A percentile compares a stretch with the other conserved stretches of the same genome.
phyloP scores from a whole-genome alignment of 2,113 vertebrate genomes.

The Neotragus pygmaeus region DNA sequence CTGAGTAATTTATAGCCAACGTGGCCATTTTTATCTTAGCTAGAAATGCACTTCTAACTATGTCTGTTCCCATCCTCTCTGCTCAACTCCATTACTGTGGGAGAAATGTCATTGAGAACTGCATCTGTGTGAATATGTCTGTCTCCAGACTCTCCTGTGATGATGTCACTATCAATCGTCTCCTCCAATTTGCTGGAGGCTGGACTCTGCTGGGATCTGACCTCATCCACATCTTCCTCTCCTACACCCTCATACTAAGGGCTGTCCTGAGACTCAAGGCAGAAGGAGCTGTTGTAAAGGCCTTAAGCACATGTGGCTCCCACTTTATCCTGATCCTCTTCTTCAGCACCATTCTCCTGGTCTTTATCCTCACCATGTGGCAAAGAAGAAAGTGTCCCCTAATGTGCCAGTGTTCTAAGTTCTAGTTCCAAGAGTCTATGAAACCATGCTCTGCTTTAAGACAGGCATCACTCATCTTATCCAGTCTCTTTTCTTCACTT shows the following conservation, averaged over 20 bases:
- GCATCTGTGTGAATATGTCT: not conserved
- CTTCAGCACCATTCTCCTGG: conserved; percentile 56
- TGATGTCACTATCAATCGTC: not conserved
- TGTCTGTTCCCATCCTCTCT: not conserved
- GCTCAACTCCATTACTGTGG: not conserved
- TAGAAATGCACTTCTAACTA: not conserved
- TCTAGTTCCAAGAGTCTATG: not conserved
- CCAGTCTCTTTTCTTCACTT: not conserved
- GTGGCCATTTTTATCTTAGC: not conserved
- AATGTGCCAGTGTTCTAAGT: not conserved
- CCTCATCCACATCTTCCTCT: not conserved
- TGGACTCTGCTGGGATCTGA: not conserved
- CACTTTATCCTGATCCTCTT: conserved; percentile 36
- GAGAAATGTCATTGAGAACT: not conserved
- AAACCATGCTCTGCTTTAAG: not conserved
- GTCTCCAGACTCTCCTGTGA: not conserved
- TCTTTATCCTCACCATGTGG: conserved; percentile 54
- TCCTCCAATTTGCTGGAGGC: not conserved
- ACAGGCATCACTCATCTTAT: not conserved
- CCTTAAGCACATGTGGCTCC: not conserved
- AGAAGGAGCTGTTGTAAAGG: not conserved
- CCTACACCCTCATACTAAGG: not conserved
- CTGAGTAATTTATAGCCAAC: not conserved
- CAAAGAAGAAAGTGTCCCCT: conserved; percentile 17
- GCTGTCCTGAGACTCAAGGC: not conserved